Base-by-base conservation (phyloP, 1,140 invertebrate genomes). In the Pinna nobilis region DNA sequence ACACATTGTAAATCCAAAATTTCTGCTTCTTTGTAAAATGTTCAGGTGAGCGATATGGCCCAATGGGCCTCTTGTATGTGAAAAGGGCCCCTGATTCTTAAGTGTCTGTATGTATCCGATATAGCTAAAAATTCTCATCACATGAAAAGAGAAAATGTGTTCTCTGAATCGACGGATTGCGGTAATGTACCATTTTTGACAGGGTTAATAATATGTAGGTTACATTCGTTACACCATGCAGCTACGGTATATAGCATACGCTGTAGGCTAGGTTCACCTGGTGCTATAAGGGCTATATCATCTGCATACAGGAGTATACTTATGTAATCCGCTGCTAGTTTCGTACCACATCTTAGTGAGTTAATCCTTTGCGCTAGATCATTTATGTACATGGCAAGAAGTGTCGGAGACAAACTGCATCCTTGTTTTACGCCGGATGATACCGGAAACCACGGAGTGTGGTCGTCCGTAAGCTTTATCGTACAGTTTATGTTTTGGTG, bases 401-500 rank as follows among this genome's bases (percentile, higher is more conserved):
- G 32, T 18, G 63, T 79, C 4, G 69, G 72, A 5, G 69, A 79
- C 28, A 74, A 49, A 44, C 69, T 68, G 55, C 63, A 67, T 20
- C 70, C 78, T 50, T 79, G 76, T 51, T 53, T 71, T 3, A 78
- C 69, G 13, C 65, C 73, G 0, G 63, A 39, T n/a, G 32, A n/a
- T n/a, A n/a, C n/a, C n/a, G n/a, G n/a, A n/a, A n/a, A n/a, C n/a
- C n/a, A n/a, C n/a, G n/a, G n/a, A n/a, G n/a, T n/a, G n/a, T n/a
- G n/a, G n/a, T n/a, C n/a, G n/a, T n/a, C n/a, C n/a, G n/a, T n/a
- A n/a, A n/a, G n/a, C n/a, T n/a, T n/a, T n/a, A n/a, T n/a, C n/a
- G n/a, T n/a, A n/a, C n/a, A n/a, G n/a, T n/a, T n/a, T n/a, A n/a
- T n/a, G n/a, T n/a, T n/a, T n/a, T n/a, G n/a, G n/a, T n/a, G n/a